A percentile compares a stretch with the other conserved stretches of the same genome.
These are phyloP conservation scores for Gila orcuttii DNA, from an alignment of 2,113 vertebrate species.

Conservation along the genomic window DNA sequence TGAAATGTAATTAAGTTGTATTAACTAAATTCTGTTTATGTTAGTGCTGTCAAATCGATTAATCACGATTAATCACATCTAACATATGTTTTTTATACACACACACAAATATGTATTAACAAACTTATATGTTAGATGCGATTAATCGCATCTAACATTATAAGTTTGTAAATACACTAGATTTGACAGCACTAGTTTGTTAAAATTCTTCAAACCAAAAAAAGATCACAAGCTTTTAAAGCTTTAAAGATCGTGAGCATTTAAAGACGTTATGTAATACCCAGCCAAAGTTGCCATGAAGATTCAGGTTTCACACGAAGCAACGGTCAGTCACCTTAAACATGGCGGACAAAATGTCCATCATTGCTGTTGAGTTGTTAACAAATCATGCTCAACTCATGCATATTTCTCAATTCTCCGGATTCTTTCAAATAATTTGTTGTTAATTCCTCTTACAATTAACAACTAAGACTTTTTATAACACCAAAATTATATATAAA, in stretches of 20 bases:
- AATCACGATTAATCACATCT: no score
- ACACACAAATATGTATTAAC: no score
- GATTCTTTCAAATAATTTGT: background rate
- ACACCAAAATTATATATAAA: background rate
- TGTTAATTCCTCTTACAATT: background rate
- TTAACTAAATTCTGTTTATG: background rate
- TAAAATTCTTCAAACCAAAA: background rate
- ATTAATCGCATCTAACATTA: no score
- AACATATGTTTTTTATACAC: no score
- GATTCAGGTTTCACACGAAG: constrained; percentile 24
- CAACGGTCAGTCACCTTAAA: background rate
- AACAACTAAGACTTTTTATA: background rate
- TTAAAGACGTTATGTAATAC: background rate
- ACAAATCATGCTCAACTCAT: background rate
- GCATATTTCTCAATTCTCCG: background rate
- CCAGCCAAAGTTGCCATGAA: background rate
- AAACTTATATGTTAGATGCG: no score
- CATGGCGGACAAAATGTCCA: background rate
- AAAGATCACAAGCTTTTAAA: background rate
- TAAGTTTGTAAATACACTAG: no score
- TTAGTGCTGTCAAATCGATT: no score
- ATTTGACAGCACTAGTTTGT: no score
- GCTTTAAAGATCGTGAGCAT: no score
- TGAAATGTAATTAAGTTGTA: background rate
- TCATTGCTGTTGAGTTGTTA: background rate